Conservation (phyloP, 2,113 vertebrate genomes). For the Zosterops japonicus region DNA sequence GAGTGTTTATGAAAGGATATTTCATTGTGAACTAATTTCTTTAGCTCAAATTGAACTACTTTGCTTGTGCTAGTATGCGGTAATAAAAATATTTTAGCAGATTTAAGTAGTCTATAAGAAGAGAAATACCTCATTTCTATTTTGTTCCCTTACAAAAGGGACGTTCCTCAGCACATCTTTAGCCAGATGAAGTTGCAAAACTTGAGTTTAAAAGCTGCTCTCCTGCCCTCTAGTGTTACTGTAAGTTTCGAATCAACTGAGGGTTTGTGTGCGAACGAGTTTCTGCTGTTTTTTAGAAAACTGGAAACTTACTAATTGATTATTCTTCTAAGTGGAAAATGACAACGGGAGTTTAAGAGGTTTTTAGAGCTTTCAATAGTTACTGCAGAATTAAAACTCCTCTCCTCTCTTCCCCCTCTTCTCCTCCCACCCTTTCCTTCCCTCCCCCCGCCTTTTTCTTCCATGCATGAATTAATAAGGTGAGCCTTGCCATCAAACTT, state of each 20-base stretch:
- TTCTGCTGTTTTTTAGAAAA: background rate
- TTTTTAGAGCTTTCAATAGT: background rate
- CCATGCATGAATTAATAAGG: background rate
- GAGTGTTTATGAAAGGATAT: background rate
- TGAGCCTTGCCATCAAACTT: background rate
- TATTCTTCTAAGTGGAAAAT: background rate
- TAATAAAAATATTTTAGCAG: background rate
- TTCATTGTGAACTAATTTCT: background rate
- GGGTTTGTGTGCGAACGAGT: background rate
- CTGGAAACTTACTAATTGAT: background rate
- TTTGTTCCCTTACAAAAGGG: background rate
- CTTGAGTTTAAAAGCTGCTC: background rate
- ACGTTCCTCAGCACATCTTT: background rate
- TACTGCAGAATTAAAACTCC: background rate
- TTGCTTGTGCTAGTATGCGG: background rate
- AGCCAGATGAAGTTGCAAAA: background rate
- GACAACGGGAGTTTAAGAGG: background rate
- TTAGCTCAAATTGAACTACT: background rate
- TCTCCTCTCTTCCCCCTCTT: too few relatives aligned
- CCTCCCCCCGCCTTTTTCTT: background rate
- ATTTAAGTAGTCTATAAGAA: background rate
- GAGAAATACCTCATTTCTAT: background rate
- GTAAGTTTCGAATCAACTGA: background rate
- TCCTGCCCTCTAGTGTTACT: conserved; percentile 42
- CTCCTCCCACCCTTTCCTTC: too few relatives aligned